These are phyloP conservation scores for Diaprepes abbreviatus DNA, from an alignment of 2,888 invertebrate species.

Conservation along the genomic window DNA sequence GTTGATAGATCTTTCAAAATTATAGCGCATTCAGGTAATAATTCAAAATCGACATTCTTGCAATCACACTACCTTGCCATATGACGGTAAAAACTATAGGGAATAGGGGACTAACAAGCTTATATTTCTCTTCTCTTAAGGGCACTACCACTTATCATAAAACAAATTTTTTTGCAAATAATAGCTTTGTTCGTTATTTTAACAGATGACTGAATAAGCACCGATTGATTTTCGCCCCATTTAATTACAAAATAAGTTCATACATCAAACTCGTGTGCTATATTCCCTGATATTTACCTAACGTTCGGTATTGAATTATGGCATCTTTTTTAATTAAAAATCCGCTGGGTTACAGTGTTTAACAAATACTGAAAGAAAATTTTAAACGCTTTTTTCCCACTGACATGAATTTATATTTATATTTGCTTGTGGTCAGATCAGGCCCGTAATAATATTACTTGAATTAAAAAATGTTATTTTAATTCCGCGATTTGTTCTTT, in stretches of 20 bases:
- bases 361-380: not conserved
- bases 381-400: not conserved
- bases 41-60: too few species aligned
- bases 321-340: slow-evolving; percentile 6
- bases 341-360: not conserved
- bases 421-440: not conserved
- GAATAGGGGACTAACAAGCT: too few species aligned
- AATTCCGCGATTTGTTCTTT: too few species aligned
- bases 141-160: too few species aligned
- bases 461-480: too few species aligned
- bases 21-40: too few species aligned
- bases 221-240: not conserved
- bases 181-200: too few species aligned
- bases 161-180: too few species aligned
- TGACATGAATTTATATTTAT: not conserved
- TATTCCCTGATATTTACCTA: not conserved
- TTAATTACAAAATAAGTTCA: slow-evolving; percentile 3
- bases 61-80: too few species aligned
- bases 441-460: not conserved
- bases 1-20: too few species aligned
- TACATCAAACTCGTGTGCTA: not conserved
- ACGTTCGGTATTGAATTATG: not conserved
- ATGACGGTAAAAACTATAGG: too few species aligned
- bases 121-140: too few species aligned
- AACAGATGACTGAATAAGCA: not conserved